Base-by-base conservation (phyloP, 2,888 invertebrate genomes). In the Ctenicera cuprea region DNA sequence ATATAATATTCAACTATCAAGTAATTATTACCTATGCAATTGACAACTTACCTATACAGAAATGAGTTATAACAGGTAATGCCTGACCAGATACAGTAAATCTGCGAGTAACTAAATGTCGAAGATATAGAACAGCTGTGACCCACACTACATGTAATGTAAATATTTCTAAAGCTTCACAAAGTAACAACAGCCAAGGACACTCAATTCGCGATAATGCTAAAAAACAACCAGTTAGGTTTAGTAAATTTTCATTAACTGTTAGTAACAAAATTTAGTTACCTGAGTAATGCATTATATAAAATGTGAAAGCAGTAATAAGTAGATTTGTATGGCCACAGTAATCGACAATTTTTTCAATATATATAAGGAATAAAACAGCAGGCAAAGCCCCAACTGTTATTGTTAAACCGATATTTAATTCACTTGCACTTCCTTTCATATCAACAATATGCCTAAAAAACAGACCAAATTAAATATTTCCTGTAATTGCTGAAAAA, bases 291-390 rank as follows among this genome's bases (percentile, higher is more conserved):
- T 94, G 90, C 68, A 95, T 87, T 76, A 95, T 94, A 85, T 95
- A 96, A 81, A 94, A 90, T 8, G 93, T 92, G 84, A 96, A 94
- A n/a, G 94, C 94, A 74, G 92, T 90, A 80, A 95, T 95, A 81
- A 96, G 91, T 67, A 96, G 90, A 85, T 96, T 95, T 76, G 94
- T 94, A 83, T 94, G 93, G 11, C 94, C 94, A 77, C 95, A 92
- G 85, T 93, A 95, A 87, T 95, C 94, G 38, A 97, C 94, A 38
- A 97, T 90, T 78, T 91, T 91, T 81, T 96, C 96, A 1, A 95
- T 94, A 87, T 93, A 92, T 89, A 92, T 92, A 33, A 95, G 88
- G 79, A 93, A 92, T 4, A 93, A 89, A 52, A 93, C 87, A 1
- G 94, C 93, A 0, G 93, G 93, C 74, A 94, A 81, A 4, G 94